Evolutionary conservation across 1,140 invertebrate genomes (phyloP), one percentile per base, ranked within the genome.

Genomic region (Magallana gigas): DNA sequence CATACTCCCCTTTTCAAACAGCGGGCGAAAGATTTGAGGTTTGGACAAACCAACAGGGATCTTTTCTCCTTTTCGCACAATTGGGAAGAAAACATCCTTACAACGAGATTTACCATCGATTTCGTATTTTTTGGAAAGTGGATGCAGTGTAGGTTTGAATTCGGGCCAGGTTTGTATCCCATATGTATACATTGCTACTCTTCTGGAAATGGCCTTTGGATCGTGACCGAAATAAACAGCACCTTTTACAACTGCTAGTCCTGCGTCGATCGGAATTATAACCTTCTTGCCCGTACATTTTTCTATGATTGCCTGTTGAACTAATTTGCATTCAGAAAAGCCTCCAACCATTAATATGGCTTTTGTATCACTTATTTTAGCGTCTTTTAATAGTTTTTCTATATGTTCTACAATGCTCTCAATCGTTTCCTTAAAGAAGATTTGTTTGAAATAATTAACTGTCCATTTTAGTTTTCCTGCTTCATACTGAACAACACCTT

Each of bases 321-420:
- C 29, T 23, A 89, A 60, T 60, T 57, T 23, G 57, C 81, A 89
- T 56, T 90, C 86, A 1, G 88, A 90, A 84, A 89, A 89, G 9
- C 88, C 85, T 23, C 90, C 90, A 23, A 90, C 84, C 88, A 90
- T 86, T 58, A 90, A 23, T 48, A 90, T 81, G 16, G 36, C 84
- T 16, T 82, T 58, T 8, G 84, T 76, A 12, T 60, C 86, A 82
- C 83, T 36, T 12, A 83, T 71, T 29, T 56, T n/a, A 2, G 57
- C 23, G 9, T 86, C 62, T 86, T 87, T 12, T 5, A 90, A 58
- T 2, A 90, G n/a, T 23, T 84, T 71, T 14, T 86, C 23, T 14
- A 88, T 80, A 60, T 88, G 87, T 8, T 18, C 9, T 36, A 84
- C 56, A 12, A 87, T 88, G 36, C 57, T 84, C 12, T 90, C 8